Evolutionary conservation across 2,888 invertebrate species (phyloP).

Genomic region (Oligia strigilis): DNA sequence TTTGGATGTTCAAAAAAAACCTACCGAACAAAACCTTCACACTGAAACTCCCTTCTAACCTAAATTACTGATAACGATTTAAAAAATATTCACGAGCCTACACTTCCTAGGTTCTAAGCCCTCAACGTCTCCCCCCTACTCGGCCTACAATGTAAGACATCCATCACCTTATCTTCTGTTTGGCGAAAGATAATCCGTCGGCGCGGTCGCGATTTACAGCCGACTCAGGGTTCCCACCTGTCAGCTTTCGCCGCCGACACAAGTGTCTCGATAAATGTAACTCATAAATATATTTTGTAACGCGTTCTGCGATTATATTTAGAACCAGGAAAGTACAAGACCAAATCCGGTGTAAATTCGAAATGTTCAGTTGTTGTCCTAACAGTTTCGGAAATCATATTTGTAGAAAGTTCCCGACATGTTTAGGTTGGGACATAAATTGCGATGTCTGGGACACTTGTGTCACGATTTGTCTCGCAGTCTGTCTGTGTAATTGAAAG

Average conservation of each 20-base stretch:
- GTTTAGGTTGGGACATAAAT: conserved; percentile 53
- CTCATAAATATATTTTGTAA: conserved; percentile 66
- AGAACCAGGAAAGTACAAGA: conserved; percentile 45
- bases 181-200: conserved; percentile 75
- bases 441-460: conserved; percentile 58
- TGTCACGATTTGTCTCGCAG: conserved; percentile 62
- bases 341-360: conserved; percentile 51
- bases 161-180: conserved; percentile 78
- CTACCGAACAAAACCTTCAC: conserved; percentile 17
- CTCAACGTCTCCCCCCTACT: conserved; percentile 31
- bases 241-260: conserved; percentile 61
- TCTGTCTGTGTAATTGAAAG: conserved; percentile 56
- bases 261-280: conserved; percentile 62
- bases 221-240: conserved; percentile 60
- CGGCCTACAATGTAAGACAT: conserved; percentile 66
- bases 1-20: not conserved
- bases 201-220: conserved; percentile 69
- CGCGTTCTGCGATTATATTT: conserved; percentile 56
- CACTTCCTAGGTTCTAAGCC: conserved; percentile 33
- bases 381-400: conserved; percentile 54
- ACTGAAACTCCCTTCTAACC: conserved; percentile 20
- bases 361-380: conserved; percentile 34
- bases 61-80: conserved; percentile 12
- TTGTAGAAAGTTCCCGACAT: conserved; percentile 52
- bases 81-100: conserved; percentile 35